Evolutionary conservation across 2,888 invertebrate species (phyloP).

Genomic region (Selenia dentaria): DNA sequence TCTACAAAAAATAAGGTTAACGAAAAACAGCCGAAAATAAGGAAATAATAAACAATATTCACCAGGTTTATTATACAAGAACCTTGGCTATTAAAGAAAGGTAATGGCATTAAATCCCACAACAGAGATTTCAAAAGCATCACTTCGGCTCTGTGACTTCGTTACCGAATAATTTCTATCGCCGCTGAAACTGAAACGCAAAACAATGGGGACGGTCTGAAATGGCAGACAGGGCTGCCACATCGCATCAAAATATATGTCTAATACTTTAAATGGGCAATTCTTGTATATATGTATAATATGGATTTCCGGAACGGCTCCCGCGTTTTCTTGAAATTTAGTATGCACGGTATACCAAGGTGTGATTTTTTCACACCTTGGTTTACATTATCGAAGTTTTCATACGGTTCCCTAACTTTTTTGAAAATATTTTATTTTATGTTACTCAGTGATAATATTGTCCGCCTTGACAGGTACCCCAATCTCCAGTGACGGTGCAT

Average conservation of each 20-base stretch:
- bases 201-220: constrained; percentile 33
- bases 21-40: neutral
- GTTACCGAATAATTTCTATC: constrained; percentile 26
- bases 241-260: neutral
- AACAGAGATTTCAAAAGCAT: constrained; percentile 27
- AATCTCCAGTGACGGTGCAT: too few relatives aligned
- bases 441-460: too few relatives aligned
- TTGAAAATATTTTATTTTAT: too few relatives aligned
- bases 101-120: constrained; percentile 25
- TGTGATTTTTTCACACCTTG: too few relatives aligned
- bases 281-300: too few relatives aligned
- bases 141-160: constrained; percentile 18
- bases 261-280: too few relatives aligned
- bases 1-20: neutral
- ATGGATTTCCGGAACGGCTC: too few relatives aligned
- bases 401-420: too few relatives aligned
- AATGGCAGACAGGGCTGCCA: constrained; percentile 31
- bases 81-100: constrained; percentile 16
- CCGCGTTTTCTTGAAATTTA: too few relatives aligned
- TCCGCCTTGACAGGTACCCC: too few relatives aligned
- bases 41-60: constrained; percentile 26
- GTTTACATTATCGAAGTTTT: too few relatives aligned
- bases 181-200: constrained; percentile 28
- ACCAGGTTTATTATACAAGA: constrained; percentile 12
- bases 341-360: too few relatives aligned